Conservation (phyloP, 1,140 invertebrate genomes). For the Aradophagus sp. region DNA sequence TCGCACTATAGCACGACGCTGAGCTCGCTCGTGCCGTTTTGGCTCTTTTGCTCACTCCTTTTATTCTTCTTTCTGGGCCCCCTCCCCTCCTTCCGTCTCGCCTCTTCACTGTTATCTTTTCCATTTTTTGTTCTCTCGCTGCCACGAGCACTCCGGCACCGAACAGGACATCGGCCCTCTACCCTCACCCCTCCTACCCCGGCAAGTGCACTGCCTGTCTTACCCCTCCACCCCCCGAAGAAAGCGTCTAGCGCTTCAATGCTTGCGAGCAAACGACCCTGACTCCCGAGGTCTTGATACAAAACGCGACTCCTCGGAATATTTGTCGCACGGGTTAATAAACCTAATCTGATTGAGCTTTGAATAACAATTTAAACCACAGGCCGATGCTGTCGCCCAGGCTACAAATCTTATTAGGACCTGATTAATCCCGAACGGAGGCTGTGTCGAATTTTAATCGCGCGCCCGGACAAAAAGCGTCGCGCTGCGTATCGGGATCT, state of each 20-base stretch:
- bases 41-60: conserved; percentile 51
- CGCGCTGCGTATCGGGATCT: conserved; percentile 22
- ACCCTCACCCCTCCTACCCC: no score
- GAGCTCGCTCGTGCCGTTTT: conserved; percentile 36
- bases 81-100: conserved; percentile 43
- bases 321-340: conserved; percentile 20
- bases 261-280: conserved; percentile 13
- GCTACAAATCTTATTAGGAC: conserved; percentile 31
- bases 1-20: conserved; percentile 42
- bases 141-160: conserved; percentile 42
- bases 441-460: conserved; percentile 31
- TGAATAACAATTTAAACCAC: conserved; percentile 31
- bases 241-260: conserved; percentile 44
- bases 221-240: conserved; percentile 35
- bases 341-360: conserved; percentile 35
- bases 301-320: conserved; percentile 18
- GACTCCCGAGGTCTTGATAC: conserved; percentile 5
- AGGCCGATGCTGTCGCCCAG: no score
- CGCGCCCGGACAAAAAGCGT: conserved; percentile 31
- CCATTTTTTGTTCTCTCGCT: conserved; percentile 45
- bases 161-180: conserved; percentile 50
- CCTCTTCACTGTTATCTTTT: conserved; percentile 49
- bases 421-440: conserved; percentile 25
- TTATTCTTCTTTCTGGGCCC: conserved; percentile 45
- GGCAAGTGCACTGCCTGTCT: conserved; percentile 22